Evolutionary conservation across 2,113 vertebrate genomes (phyloP), one percentile per base, ranked within the genome.

Genomic region (Equus przewalskii): DNA sequence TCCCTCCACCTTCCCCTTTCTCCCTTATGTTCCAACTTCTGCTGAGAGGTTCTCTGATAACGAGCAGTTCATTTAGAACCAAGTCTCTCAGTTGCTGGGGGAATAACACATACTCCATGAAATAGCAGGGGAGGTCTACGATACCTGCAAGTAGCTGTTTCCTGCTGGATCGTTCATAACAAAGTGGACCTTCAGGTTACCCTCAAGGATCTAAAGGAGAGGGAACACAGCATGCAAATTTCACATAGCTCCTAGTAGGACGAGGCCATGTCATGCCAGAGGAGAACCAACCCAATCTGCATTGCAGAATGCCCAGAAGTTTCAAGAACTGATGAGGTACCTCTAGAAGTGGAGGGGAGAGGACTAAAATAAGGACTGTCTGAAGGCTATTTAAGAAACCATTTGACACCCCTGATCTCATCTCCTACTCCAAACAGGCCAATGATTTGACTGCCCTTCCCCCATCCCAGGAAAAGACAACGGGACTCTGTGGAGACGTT

Each of bases 81-180:
- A 44, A 56, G 30, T 72, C 84, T 90, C 80, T 78, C 51, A 6
- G 30, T 95, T 95, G 93, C 91, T 86, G 11, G 46, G 46, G 28
- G 89, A 89, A 86, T 41, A 51, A 82, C 19, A 86, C 51, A 49
- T 5, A 81, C 11, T 80, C 36, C 44, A 21, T 19, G 41, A 69
- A 89, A 75, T 10, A 67, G 11, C 33, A 30, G 4, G 62, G 28
- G 92, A 84, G 56, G 78, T 8, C 62, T 97, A 99, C 98, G 15
- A 2, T 98, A 99, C 99, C 99, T 99, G 99, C 15, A 99, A 96
- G 60, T 99, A 99, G 98, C 99, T 99, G 99, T 99, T 99, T 73
- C 99, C 99, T 4, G 99, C 99, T 9, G 99, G 99, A 96, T 99
- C 99, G 41, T 99, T 99, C 98, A 99, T 98, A 90, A 99, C 22